Conservation (phyloP, 2,888 invertebrate genomes). For the Synergus umbraculus region DNA sequence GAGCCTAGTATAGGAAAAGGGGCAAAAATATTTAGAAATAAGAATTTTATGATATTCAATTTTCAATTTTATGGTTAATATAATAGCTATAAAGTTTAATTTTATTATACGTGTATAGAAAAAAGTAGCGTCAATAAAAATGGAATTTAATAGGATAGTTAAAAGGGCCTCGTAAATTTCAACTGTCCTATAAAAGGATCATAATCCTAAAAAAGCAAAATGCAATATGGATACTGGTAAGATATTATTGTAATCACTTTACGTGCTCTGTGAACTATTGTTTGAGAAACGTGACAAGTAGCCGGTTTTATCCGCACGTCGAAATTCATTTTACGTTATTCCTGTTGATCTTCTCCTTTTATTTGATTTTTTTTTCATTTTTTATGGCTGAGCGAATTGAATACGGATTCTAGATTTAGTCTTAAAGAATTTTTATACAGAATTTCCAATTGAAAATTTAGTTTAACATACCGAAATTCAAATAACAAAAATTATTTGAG, state of each 20-base stretch:
- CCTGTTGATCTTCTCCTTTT: not conserved
- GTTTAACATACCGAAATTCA: not conserved
- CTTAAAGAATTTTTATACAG: not conserved
- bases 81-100: not conserved
- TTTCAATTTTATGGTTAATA: not conserved
- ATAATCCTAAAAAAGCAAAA: not conserved
- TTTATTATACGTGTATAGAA: too few species aligned
- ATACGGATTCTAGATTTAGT: not conserved
- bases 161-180: not conserved
- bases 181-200: not conserved
- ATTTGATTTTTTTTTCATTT: not conserved
- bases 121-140: not conserved
- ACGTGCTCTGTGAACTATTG: constrained; percentile 39
- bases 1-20: too few species aligned
- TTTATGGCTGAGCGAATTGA: not conserved
- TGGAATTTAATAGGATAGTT: not conserved
- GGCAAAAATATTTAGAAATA: too few species aligned
- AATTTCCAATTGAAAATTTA: not conserved
- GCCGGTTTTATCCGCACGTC: constrained; percentile 41
- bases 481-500: too few species aligned
- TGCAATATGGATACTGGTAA: not conserved
- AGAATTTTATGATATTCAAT: too few species aligned
- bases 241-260: not conserved
- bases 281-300: constrained; percentile 58
- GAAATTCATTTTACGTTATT: not conserved